A percentile compares a stretch with the other conserved stretches of the same genome.
phyloP scores from a whole-genome alignment of 2,113 vertebrate species.

The Dolichotis patagonum region DNA sequence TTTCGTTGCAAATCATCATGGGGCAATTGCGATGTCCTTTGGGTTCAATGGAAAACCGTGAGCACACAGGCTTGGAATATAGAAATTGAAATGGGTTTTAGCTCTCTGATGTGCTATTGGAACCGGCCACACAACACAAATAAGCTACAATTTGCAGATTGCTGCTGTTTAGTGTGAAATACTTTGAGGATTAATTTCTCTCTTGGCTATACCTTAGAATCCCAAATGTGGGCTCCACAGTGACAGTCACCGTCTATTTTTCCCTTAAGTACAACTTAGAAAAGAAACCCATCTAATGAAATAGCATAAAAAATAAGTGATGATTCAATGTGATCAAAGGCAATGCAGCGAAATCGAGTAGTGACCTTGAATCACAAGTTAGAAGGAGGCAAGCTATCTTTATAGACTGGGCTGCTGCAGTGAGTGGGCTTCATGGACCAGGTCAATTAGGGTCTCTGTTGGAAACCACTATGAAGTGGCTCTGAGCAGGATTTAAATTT shows the following conservation, averaged over 20 bases:
- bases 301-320: constrained; percentile 7
- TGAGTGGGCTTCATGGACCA: neutral
- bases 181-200: constrained; percentile 76
- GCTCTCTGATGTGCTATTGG: constrained; percentile 9
- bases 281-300: constrained; percentile 54
- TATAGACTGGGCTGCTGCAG: neutral
- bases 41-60: constrained; percentile 38
- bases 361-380: neutral
- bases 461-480: too few species aligned
- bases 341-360: neutral
- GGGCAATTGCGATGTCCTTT: neutral
- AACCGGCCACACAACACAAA: neutral
- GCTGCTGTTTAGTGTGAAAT: constrained; percentile 58
- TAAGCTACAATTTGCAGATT: constrained; percentile 58
- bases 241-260: constrained; percentile 43
- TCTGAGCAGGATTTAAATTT: too few species aligned
- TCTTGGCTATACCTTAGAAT: constrained; percentile 16
- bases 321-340: constrained; percentile 44
- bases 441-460: neutral
- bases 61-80: constrained; percentile 27
- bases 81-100: constrained; percentile 44
- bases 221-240: neutral
- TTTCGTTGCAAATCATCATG: constrained; percentile 57
- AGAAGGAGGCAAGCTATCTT: neutral
- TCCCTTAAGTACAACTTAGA: constrained; percentile 44